Percentiles rank a stretch among this genome's conserved stretches.
Evolutionary conservation across 2,113 vertebrate species (phyloP).

Genomic region (Brienomyrus longianalis): DNA sequence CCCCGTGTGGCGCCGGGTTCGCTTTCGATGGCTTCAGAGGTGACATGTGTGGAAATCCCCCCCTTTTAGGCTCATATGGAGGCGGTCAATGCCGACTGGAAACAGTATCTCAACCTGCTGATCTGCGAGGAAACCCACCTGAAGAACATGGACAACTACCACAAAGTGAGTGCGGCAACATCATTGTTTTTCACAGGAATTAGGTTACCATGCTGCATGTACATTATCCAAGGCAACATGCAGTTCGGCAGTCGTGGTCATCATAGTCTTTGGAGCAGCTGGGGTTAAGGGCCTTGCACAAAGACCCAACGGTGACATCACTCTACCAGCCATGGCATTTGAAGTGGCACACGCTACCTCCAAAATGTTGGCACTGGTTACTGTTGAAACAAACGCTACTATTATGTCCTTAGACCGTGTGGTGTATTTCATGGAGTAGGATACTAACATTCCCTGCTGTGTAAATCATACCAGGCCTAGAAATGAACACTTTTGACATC

Average conservation of each 20-base stretch:
- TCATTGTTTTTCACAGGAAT: neutral
- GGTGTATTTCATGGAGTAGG: neutral
- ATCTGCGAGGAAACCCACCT: constrained; percentile 97
- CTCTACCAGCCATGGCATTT: neutral
- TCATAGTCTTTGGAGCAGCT: neutral
- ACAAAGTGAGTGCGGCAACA: constrained; percentile 68
- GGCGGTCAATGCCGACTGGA: constrained; percentile 92
- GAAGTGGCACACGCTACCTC: neutral
- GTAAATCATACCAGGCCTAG: neutral
- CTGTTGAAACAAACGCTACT: neutral
- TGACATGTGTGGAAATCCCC: neutral
- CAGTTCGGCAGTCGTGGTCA: neutral
- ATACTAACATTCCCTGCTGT: neutral
- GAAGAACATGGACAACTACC: constrained; percentile 93
- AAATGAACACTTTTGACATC: neutral
- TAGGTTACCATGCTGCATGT: neutral
- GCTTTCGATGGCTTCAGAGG: neutral
- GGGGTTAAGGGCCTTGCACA: neutral
- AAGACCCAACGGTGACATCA: neutral
- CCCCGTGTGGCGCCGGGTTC: neutral
- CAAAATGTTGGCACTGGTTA: neutral
- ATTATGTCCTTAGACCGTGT: neutral
- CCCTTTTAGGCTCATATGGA: constrained; percentile 83
- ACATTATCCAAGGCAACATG: neutral
- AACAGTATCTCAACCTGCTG: constrained; percentile 92